Evolutionary conservation across 2,888 invertebrate genomes (phyloP), one percentile per base, ranked within the genome.

Genomic region (Drosophila testacea): DNA sequence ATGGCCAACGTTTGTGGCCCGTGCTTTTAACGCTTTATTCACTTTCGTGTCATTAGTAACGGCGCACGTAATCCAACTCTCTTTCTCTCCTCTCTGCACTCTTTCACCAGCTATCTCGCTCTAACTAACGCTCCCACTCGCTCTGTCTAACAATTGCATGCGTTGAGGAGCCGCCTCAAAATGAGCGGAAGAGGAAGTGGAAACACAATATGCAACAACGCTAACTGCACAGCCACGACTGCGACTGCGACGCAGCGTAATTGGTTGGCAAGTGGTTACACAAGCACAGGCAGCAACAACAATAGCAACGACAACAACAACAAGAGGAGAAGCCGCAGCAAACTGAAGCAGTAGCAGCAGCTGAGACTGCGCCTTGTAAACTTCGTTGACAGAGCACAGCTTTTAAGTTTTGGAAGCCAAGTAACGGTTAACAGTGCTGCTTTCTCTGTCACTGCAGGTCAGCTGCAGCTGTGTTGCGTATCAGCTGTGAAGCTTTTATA

Each of bases 131-230:
- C 64, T 27, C 39, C 28, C 52, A 39, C 51, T 63, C 36, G 42
- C 30, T 22, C 44, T 52, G 46, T 34, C 46, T 55, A 63, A 57
- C 76, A 63, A 60, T 50, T 59, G 52, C 57, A 62, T 54, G 71
- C 69, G 52, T 47, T 63, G 57, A 50, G 50, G 50, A 55, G 67
- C 61, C 51, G 71, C 68, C 66, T 64, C 56, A 57, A 72, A 78
- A 69, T 71, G 77, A 87, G 71, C 85, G 85, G 85, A 85, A 85
- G 85, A 85, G 88, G 85, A 85, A 85, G 85, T 85, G 74, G 84
- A 83, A 85, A 87, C 60, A 81, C 84, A 85, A 81, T 85, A 81
- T 86, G 84, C 84, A 87, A 77, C 73, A 77, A 75, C 64, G 64
- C 54, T 62, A 66, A 72, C 75, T 64, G 70, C 69, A 67, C 73